Evolutionary conservation across 2,113 vertebrate genomes (phyloP), one percentile per base, ranked within the genome.

Genomic region (Strigops habroptila): DNA sequence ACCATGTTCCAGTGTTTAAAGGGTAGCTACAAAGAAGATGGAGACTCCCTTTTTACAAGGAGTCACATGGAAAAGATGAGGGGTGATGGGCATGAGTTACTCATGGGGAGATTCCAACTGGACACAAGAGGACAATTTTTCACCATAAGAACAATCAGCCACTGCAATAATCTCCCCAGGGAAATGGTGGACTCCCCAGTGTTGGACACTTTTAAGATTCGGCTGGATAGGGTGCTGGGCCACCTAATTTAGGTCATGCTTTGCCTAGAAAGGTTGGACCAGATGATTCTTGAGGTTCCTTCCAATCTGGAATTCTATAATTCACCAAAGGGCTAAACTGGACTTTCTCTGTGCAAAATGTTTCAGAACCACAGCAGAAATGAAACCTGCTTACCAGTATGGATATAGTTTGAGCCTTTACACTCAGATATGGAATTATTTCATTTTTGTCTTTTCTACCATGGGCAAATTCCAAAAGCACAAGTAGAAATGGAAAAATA

Each of bases 401-500:
- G 33, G 2, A 52, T 7, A 6, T 7, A 60, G 30, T 71, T 48
- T 18, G 12, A 8, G 4, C 1, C 44, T 76, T 76, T 52, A 43
- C 64, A 12, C 57, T 79, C 35, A n/a, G 37, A 52, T 49, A 46
- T 1, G 4, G 41, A 85, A 82, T 44, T 12, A 51, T 67, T 80
- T 77, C 10, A 39, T 53, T 91, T 80, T 35, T 43, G 9, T 37
- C 49, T 76, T 69, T 90, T 65, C 48, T 31, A 62, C 18, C 2
- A 0, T 1, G n/a, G 41, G 48, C n/a, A 82, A 93, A 87, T 92
- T 82, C 88, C 63, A 39, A 71, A 88, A 65, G 53, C 24, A 60
- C n/a, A 48, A 51, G 67, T 43, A n/a, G 55, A 94, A 86, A 94
- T 16, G 46, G 79, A 57, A 82, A 89, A 95, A 71, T 14, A 75